A percentile compares a stretch with the other conserved stretches of the same genome.
phyloP scores from a whole-genome alignment of 2,888 invertebrate species.

The Polyommatus iphigenia region DNA sequence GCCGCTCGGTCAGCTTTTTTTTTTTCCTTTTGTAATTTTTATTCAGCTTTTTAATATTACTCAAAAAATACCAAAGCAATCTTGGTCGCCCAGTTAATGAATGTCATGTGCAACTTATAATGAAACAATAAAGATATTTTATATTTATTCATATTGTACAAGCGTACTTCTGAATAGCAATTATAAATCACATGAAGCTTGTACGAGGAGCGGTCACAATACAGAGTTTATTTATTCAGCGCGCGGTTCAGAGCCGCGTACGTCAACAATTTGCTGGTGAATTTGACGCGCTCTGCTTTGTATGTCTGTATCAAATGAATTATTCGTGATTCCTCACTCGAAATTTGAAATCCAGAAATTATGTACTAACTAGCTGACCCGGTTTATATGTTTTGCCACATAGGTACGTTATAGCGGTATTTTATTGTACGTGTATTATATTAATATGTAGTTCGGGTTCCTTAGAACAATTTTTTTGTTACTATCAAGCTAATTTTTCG shows the following conservation, averaged over 20 bases:
- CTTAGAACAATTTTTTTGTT: no score
- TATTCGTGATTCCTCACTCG: not conserved
- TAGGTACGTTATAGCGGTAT: not conserved
- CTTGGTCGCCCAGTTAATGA: no score
- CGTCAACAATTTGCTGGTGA: not conserved
- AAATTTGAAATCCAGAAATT: not conserved
- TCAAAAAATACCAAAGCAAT: no score
- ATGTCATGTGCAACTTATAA: no score
- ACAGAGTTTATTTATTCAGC: constrained; percentile 7
- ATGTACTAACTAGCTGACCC: not conserved
- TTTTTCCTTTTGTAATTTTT: no score
- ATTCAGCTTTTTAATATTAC: no score
- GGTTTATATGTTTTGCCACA: not conserved
- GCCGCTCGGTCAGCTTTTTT: no score
- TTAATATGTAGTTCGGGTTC: no score
- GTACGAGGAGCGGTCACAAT: not conserved
- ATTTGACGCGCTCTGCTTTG: not conserved
- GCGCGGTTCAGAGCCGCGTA: not conserved
- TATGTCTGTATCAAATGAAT: constrained; percentile 3
- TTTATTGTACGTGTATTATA: no score
- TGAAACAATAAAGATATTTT: no score
- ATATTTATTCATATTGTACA: no score
- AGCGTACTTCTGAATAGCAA: not conserved
- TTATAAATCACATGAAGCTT: not conserved
- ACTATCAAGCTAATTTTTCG: no score